Base-by-base conservation (phyloP, 2,797 vertebrate species). In the Austrolebias charrua region DNA sequence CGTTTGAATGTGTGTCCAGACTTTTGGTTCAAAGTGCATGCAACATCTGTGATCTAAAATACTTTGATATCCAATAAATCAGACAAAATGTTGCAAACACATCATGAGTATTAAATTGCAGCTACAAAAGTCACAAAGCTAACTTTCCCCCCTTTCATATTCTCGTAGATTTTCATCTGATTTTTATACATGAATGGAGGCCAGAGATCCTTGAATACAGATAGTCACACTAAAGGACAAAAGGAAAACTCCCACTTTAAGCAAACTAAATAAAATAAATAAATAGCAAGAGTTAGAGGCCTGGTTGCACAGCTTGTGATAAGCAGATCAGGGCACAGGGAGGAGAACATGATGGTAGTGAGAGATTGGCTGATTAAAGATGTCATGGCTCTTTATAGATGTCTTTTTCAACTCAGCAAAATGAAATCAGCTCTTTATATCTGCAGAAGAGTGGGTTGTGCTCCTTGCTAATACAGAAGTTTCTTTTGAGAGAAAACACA, bases 321-420 rank as follows among this genome's bases (percentile, higher is more conserved):
- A 89, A 90, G 88, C 73, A 91, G 89, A 91, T 90, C 75, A 90
- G 86, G 85, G 89, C 86, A 60, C 19, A 16, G 87, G 90, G 88
- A 88, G 88, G 84, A 47, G 88, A 89, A 84, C 86, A 86, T 75
- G 85, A 89, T 88, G 86, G 84, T 90, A 86, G n/a, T n/a, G n/a
- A n/a, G 78, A 90, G 89, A 92, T 91, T 73, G 79, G 78, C 76
- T 89, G 89, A 90, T 90, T 91, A 89, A 89, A 91, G 46, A 92
- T 87, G 87, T 89, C 89, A 89, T 80, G 87, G 85, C 80, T 89
- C 87, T 89, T 91, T 91, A 89, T 86, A 89, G 84, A 90, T 87
- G 89, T 81, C 81, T 88, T 86, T 84, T 78, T 87, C 87, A 86
- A 89, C 82, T 92, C 87, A 88, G 90, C 90, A 89, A 82, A 90